Conservation (phyloP, 1,140 invertebrate genomes). For the Adelges cooleyi region DNA sequence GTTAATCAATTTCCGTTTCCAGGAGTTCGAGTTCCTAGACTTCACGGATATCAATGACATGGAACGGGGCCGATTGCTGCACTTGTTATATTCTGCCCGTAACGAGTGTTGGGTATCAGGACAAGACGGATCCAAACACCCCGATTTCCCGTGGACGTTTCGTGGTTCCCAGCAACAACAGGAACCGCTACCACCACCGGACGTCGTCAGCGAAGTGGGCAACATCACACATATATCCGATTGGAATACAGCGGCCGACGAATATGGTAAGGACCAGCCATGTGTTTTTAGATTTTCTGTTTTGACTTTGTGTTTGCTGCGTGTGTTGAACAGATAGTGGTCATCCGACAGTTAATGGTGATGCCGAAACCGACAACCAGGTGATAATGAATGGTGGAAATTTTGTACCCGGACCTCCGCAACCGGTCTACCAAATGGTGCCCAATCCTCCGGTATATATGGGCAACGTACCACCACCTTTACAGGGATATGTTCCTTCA, state of each 20-base stretch:
- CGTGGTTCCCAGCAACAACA: not conserved
- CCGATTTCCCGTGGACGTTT: slow-evolving; percentile 24
- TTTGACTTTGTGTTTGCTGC: not conserved
- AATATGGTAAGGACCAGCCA: not conserved
- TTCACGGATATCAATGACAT: slow-evolving; percentile 26
- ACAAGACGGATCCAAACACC: slow-evolving; percentile 21
- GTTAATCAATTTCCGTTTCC: not conserved
- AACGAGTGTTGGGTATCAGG: slow-evolving; percentile 17
- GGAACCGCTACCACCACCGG: not conserved
- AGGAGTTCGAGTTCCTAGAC: slow-evolving; percentile 21
- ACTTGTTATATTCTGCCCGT: slow-evolving; percentile 15
- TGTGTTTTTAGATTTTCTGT: not conserved
- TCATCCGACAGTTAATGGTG: slow-evolving; percentile 22
- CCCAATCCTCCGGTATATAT: slow-evolving; percentile 15
- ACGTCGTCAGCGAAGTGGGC: not conserved
- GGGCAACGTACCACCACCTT: slow-evolving; percentile 9
- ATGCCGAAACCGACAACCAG: slow-evolving; percentile 1
- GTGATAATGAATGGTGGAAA: slow-evolving; percentile 22
- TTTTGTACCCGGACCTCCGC: slow-evolving; percentile 17
- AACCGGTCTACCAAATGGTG: slow-evolving; percentile 20
- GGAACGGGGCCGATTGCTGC: slow-evolving; percentile 17
- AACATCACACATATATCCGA: slow-evolving; percentile 22
- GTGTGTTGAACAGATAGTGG: not conserved
- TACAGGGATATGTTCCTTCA: slow-evolving; percentile 19
- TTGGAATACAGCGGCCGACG: slow-evolving; percentile 21